These are phyloP conservation scores for Trissolcus basalis DNA, from an alignment of 1,140 invertebrate genomes.

Conservation along the genomic window DNA sequence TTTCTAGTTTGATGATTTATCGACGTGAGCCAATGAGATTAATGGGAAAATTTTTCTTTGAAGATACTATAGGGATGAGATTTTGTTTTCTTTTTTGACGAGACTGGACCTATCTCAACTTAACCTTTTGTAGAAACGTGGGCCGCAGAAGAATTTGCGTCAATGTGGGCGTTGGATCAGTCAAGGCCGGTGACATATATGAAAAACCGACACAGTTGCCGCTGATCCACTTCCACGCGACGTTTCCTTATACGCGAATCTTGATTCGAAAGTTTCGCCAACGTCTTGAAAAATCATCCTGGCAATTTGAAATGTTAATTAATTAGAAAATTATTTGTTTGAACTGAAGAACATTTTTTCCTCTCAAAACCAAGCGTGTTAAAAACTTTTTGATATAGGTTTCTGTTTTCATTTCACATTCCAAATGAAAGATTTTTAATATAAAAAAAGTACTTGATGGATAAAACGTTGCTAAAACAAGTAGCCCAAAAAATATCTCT, in stretches of 20 bases:
- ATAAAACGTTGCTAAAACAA: too few relatives aligned
- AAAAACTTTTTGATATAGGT: neutral
- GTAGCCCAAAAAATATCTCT: too few relatives aligned
- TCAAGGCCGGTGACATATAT: constrained; percentile 36
- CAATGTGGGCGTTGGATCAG: constrained; percentile 44
- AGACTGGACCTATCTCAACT: constrained; percentile 47
- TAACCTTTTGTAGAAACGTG: constrained; percentile 35
- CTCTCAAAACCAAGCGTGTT: too few relatives aligned
- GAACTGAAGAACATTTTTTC: neutral
- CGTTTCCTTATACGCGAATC: constrained; percentile 38
- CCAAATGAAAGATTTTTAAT: too few relatives aligned
- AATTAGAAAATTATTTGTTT: neutral
- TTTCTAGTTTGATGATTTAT: too few relatives aligned
- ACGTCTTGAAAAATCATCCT: neutral
- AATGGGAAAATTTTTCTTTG: neutral
- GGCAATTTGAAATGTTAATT: neutral
- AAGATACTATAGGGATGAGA: neutral
- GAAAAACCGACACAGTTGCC: constrained; percentile 32
- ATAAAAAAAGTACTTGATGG: too few relatives aligned
- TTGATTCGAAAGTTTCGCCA: constrained; percentile 33
- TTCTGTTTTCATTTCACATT: too few relatives aligned
- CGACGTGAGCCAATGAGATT: neutral
- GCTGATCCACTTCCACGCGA: constrained; percentile 29
- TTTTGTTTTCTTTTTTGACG: constrained; percentile 21
- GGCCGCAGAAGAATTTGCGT: constrained; percentile 38